Conservation (phyloP, 2,797 vertebrate species). For the Graptemys geographica region DNA sequence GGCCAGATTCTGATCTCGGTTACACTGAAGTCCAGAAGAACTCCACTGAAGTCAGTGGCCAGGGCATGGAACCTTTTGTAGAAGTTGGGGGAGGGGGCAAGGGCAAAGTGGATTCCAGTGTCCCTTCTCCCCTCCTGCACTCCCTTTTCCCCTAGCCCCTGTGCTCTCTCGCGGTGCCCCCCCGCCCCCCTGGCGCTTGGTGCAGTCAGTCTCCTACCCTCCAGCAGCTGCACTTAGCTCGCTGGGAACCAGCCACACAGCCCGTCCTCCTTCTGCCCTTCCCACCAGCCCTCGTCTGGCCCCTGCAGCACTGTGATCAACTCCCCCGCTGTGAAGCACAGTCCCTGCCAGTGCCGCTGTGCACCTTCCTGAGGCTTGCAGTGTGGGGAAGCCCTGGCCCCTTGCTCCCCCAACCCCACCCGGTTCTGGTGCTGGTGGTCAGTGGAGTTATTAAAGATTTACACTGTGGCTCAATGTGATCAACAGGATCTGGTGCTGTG, state of each 20-base stretch:
- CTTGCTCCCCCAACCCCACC: conserved; percentile 91
- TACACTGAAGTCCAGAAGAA: neutral
- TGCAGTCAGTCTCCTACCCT: conserved; percentile 79
- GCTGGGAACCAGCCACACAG: conserved; percentile 89
- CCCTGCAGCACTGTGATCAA: neutral
- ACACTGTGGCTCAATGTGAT: neutral
- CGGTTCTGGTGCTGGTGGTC: conserved; percentile 83
- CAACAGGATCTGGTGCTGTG: neutral
- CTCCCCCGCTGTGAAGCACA: neutral
- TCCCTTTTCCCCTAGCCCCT: neutral
- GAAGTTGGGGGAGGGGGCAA: neutral
- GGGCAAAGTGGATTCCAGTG: neutral
- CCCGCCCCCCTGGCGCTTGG: conserved; percentile 12
- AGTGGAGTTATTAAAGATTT: neutral
- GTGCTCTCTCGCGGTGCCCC: neutral
- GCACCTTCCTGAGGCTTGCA: neutral
- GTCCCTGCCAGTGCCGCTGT: neutral
- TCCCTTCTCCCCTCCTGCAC: neutral
- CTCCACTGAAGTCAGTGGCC: neutral
- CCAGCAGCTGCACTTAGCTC: conserved; percentile 90
- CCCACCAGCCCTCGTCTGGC: neutral
- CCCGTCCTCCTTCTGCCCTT: conserved; percentile 84
- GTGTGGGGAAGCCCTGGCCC: neutral
- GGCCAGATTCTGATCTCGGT: neutral
- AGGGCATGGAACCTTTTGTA: neutral